A percentile compares a stretch with the other conserved stretches of the same genome.
Evolutionary conservation across 2,797 vertebrate species (phyloP).

Genomic region (Sebastolobus altivelis): DNA sequence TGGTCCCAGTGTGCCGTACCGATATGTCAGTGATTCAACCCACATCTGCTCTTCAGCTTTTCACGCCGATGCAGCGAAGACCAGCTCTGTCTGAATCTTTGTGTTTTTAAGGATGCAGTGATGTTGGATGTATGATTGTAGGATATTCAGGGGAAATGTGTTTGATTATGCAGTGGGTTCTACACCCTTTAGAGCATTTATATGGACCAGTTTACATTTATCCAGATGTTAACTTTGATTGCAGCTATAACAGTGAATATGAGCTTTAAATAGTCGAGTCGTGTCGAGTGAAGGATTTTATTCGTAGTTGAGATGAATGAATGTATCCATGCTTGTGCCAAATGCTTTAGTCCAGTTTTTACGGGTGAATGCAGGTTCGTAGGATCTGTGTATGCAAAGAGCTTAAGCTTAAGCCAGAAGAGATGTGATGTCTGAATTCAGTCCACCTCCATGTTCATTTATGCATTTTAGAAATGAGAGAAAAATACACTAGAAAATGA

Average conservation of each 20-base stretch:
- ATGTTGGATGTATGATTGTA: conserved; percentile 55
- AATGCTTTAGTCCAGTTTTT: conserved; percentile 36
- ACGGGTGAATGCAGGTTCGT: conserved; percentile 14
- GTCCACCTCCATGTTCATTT: not conserved
- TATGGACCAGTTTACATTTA: conserved; percentile 22
- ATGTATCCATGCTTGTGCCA: conserved; percentile 41
- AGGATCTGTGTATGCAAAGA: conserved; percentile 20
- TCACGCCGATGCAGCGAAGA: conserved; percentile 31
- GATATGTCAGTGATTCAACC: conserved; percentile 3
- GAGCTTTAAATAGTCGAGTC: conserved; percentile 34
- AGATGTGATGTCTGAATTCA: not conserved
- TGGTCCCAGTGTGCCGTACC: not conserved
- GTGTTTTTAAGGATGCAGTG: not conserved
- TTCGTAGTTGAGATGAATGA: not conserved
- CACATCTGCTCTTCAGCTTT: conserved; percentile 36
- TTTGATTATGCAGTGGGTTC: conserved; percentile 56
- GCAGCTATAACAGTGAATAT: conserved; percentile 18
- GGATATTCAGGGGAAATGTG: conserved; percentile 59
- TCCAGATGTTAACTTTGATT: not conserved
- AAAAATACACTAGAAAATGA: not conserved
- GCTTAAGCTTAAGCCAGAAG: not conserved
- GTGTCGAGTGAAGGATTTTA: not conserved
- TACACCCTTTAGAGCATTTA: conserved; percentile 43
- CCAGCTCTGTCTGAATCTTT: conserved; percentile 31
- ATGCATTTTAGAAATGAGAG: no score